These are phyloP conservation scores for Drosophila monieri DNA, from an alignment of 2,888 invertebrate genomes.

Conservation along the genomic window DNA sequence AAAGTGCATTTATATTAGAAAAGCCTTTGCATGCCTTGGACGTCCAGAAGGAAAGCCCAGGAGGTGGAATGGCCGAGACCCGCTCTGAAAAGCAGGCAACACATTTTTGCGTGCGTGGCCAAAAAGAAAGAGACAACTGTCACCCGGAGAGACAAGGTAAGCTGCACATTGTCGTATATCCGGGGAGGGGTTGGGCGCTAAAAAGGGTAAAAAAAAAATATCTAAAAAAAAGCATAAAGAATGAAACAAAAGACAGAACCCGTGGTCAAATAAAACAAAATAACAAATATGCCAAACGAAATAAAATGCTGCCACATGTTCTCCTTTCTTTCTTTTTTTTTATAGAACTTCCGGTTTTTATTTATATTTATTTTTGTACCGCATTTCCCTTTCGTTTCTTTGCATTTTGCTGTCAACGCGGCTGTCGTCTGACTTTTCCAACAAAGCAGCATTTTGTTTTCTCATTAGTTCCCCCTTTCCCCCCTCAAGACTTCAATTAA, in stretches of 20 bases:
- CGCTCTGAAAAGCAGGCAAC: slow-evolving; percentile 65
- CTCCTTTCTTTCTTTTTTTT: slow-evolving; percentile 49
- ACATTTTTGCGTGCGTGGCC: slow-evolving; percentile 75
- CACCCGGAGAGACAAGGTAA: slow-evolving; percentile 1
- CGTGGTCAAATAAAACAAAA: neutral
- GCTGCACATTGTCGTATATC: neutral
- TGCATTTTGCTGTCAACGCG: slow-evolving; percentile 37
- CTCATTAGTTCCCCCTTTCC: slow-evolving; percentile 35
- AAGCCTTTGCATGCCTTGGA: slow-evolving; percentile 58
- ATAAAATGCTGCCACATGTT: slow-evolving; percentile 71
- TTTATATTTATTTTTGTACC: slow-evolving; percentile 61
- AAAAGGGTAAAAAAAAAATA: neutral
- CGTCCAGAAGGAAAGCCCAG: slow-evolving; percentile 18
- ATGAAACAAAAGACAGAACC: neutral
- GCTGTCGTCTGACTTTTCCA: slow-evolving; percentile 32
- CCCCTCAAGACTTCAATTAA: slow-evolving; percentile 31
- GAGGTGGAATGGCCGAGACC: slow-evolving; percentile 19
- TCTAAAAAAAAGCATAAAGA: neutral
- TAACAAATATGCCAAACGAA: slow-evolving; percentile 2
- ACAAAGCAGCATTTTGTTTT: slow-evolving; percentile 48
- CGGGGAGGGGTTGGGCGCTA: neutral
- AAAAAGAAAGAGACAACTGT: slow-evolving; percentile 34
- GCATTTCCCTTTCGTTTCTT: neutral
- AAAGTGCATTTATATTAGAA: slow-evolving; percentile 52
- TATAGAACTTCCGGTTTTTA: slow-evolving; percentile 72